Evolutionary conservation across 2,797 vertebrate species (phyloP).

Genomic region (Phoebastria nigripes): DNA sequence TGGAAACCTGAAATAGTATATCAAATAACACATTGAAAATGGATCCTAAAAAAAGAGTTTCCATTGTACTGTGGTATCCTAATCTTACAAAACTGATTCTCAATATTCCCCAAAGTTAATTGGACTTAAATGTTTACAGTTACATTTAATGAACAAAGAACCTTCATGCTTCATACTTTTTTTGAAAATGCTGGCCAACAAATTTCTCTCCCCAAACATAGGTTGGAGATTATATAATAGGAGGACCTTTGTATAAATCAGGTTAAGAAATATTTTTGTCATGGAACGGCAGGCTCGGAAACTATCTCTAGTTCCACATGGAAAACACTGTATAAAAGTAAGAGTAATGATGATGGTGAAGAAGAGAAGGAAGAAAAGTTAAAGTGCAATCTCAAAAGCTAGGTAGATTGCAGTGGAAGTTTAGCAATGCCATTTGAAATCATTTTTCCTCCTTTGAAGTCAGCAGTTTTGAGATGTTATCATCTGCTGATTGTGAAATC

Average conservation of each 20-base stretch:
- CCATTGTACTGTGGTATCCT: neutral
- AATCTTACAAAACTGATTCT: neutral
- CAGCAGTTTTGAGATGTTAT: neutral
- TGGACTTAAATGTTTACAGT: neutral
- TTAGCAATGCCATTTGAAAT: neutral
- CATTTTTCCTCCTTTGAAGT: neutral
- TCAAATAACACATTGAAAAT: neutral
- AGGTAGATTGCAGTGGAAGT: neutral
- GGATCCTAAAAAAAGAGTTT: neutral
- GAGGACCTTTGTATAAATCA: neutral
- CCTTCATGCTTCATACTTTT: neutral
- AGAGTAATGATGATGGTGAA: neutral
- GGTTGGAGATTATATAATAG: neutral
- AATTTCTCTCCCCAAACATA: neutral
- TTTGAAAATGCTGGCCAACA: neutral
- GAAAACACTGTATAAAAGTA: neutral
- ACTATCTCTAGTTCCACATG: neutral
- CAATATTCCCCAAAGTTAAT: neutral
- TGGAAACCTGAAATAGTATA: neutral
- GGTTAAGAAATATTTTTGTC: neutral
- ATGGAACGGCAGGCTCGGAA: neutral
- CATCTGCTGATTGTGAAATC: constrained; percentile 6
- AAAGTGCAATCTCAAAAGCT: neutral
- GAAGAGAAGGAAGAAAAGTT: neutral
- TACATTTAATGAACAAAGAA: neutral